phyloP scores from a whole-genome alignment of 64 coral and sea anemone species.

The Stichodactyla mertensii region DNA sequence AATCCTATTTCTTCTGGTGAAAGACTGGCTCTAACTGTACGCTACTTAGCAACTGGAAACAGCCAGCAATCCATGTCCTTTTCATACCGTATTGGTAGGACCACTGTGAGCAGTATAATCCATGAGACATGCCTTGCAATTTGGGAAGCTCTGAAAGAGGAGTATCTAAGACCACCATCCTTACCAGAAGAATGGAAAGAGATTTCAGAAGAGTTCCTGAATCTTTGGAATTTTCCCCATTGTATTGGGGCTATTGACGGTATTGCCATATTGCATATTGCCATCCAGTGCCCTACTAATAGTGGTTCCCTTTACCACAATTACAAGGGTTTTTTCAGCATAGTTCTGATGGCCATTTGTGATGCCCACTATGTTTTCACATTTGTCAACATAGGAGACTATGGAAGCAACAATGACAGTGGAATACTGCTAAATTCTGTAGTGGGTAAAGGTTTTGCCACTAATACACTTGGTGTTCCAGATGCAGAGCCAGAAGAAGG shows the following conservation, averaged over 20 bases:
- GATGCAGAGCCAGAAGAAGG: slow-evolving; percentile 21
- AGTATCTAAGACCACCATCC: slow-evolving; percentile 38
- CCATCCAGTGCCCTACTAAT: slow-evolving; percentile 40
- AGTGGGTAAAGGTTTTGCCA: slow-evolving; percentile 29
- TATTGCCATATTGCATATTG: slow-evolving; percentile 16
- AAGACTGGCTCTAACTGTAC: slow-evolving; percentile 29
- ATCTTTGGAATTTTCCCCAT: slow-evolving; percentile 45
- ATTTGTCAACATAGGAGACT: no score
- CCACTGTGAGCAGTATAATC: slow-evolving; percentile 33
- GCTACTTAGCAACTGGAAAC: slow-evolving; percentile 30
- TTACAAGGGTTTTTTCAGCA: slow-evolving; percentile 43
- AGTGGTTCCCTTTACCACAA: slow-evolving; percentile 44
- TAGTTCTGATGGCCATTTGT: slow-evolving; percentile 45
- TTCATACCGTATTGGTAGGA: slow-evolving; percentile 36
- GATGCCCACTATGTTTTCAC: not conserved
- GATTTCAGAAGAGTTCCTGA: slow-evolving; percentile 32
- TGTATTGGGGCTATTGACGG: slow-evolving; percentile 42
- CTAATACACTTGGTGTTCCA: slow-evolving; percentile 29
- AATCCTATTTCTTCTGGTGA: slow-evolving; percentile 25
- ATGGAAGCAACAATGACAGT: not conserved
- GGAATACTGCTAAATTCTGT: slow-evolving; percentile 22
- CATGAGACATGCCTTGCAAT: slow-evolving; percentile 48
- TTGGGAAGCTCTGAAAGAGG: slow-evolving; percentile 23
- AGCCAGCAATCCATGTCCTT: slow-evolving; percentile 41
- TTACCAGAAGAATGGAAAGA: slow-evolving; percentile 37